A percentile compares a stretch with the other conserved stretches of the same genome.
These are phyloP conservation scores for Synanthedon andrenaeformis DNA, from an alignment of 2,888 invertebrate species.

Conservation along the genomic window DNA sequence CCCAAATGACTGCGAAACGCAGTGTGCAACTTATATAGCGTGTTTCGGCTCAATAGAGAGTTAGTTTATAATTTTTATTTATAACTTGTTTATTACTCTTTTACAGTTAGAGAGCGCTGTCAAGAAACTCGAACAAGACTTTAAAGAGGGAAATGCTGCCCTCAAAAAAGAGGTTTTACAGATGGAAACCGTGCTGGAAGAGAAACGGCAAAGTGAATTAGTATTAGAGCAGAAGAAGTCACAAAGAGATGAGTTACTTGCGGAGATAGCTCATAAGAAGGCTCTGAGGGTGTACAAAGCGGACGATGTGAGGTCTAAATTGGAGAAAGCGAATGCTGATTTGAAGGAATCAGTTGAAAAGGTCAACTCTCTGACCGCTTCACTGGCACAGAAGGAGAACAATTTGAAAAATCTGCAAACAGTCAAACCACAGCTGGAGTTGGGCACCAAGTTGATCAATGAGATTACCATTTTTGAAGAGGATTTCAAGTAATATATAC, in stretches of 20 bases:
- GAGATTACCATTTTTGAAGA: constrained; percentile 44
- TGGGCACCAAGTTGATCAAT: constrained; percentile 37
- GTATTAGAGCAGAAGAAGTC: constrained; percentile 41
- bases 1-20: too few species aligned
- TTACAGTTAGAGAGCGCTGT: constrained; percentile 29
- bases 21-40: too few species aligned
- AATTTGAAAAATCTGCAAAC: constrained; percentile 47
- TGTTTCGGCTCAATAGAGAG: too few species aligned
- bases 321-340: constrained; percentile 34
- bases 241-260: constrained; percentile 33
- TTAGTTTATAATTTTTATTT: too few species aligned
- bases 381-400: constrained; percentile 44
- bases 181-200: constrained; percentile 30
- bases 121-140: constrained; percentile 35
- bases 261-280: constrained; percentile 37
- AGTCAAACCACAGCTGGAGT: constrained; percentile 43
- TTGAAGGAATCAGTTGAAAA: constrained; percentile 47
- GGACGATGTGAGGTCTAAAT: constrained; percentile 43
- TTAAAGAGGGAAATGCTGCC: constrained; percentile 36
- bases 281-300: constrained; percentile 49
- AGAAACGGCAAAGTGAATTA: constrained; percentile 31
- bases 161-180: constrained; percentile 31
- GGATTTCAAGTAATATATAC: constrained; percentile 46
- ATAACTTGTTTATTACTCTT: background rate
- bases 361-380: constrained; percentile 24